These are phyloP conservation scores for Australoheros scitulus DNA, from an alignment of 2,113 vertebrate genomes.

Conservation along the genomic window DNA sequence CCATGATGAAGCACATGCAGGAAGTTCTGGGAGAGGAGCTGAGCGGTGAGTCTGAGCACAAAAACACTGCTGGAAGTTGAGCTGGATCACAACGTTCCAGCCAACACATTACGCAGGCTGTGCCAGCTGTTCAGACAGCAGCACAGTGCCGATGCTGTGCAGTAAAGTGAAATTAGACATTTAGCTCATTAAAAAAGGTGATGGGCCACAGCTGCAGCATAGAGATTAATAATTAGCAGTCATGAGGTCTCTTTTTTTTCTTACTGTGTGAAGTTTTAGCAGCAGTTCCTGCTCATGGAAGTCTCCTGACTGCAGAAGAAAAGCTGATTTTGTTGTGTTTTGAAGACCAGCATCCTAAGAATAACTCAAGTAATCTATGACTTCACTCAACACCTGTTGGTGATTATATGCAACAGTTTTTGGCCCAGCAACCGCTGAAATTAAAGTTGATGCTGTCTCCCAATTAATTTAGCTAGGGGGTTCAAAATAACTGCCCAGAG, in stretches of 20 bases:
- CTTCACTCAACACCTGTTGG: too few relatives aligned
- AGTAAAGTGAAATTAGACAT: background rate
- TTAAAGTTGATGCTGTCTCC: background rate
- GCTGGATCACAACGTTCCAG: too few relatives aligned
- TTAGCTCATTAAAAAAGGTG: background rate
- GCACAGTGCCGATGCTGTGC: background rate
- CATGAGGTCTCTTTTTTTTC: background rate
- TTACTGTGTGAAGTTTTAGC: too few relatives aligned
- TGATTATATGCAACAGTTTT: too few relatives aligned
- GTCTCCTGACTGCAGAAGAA: too few relatives aligned
- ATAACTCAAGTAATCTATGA: too few relatives aligned
- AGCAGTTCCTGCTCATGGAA: too few relatives aligned
- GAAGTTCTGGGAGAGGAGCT: slow-evolving; percentile 65
- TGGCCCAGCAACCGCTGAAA: background rate
- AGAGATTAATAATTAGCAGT: background rate
- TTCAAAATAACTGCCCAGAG: too few relatives aligned
- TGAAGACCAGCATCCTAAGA: too few relatives aligned
- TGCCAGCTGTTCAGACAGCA: background rate
- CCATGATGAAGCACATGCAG: slow-evolving; percentile 84
- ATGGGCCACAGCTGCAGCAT: background rate
- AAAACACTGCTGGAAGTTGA: background rate
- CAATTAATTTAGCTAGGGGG: background rate
- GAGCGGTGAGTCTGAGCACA: slow-evolving; percentile 1
- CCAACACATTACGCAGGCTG: fast-evolving
- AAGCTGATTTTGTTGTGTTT: too few relatives aligned